Evolutionary conservation across 2,888 invertebrate species (phyloP), one percentile per base, ranked within the genome.

Genomic region (Drosophila cognata): DNA sequence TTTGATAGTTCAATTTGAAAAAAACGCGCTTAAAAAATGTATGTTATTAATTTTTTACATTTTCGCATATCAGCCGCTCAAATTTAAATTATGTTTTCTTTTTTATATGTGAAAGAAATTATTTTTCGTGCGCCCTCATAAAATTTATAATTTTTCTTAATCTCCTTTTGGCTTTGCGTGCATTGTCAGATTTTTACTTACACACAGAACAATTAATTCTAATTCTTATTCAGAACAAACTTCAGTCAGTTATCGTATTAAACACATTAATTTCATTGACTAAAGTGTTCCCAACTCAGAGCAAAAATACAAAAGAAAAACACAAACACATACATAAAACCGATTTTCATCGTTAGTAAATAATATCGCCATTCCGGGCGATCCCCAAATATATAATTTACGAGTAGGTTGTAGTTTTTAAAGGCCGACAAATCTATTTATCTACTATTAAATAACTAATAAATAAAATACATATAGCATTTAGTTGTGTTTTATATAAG

Each of bases 401-500:
- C 71, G 71, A 50, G 90, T 89, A 84, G 90, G 84, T 68, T 73
- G 90, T 79, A 85, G 85, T 71, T 77, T 16, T 68, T 63, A 73
- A 79, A 79, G 88, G 50, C 82, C 77, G 48, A 58, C 60, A 55
- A 77, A 71, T 71, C 66, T 64, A 61, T 64, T 70, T 38, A 71
- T 59, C 57, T 65, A 67, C 48, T 71, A 71, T 53, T 51, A 58
- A 68, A 70, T 71, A 70, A 63, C 25, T 48, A 63, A 58, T 66
- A 36, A 18, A 48, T 56, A n/a, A 28, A 16, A 29, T 41, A 16
- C 21, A 46, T 60, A 46, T 74, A 79, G 84, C 74, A 88, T 50
- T 74, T 85, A 90, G 85, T 84, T 84, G 74, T 88, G 90, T 90
- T 90, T 79, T 64, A 81, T 58, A 77, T 74, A 71, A 72, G 78